These are phyloP conservation scores for mouse (Mus musculus) DNA, from an alignment of 2,113 vertebrate species.

Conservation along the genomic window GRCm39 chr10:121574501-121575000, in stretches of 20 bases:
- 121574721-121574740: background rate
- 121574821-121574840: background rate
- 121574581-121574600: background rate
- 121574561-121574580: background rate
- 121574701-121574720: slow-evolving; percentile 53
- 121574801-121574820: too few species aligned
- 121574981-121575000: background rate
- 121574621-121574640: too few species aligned
- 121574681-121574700: background rate
- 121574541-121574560: too few species aligned
- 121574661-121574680: background rate
- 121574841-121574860: background rate
- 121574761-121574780: background rate
- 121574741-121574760: background rate
- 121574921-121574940: too few species aligned
- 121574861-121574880: too few species aligned
- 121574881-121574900: background rate
- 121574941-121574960: background rate
- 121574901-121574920: background rate
- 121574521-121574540: too few species aligned
- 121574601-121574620: background rate
- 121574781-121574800: background rate
- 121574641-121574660: background rate
- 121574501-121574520: too few species aligned
- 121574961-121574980: background rate